Evolutionary conservation across 2,113 vertebrate species (phyloP).

Genomic region (Aegithalos caudatus): DNA sequence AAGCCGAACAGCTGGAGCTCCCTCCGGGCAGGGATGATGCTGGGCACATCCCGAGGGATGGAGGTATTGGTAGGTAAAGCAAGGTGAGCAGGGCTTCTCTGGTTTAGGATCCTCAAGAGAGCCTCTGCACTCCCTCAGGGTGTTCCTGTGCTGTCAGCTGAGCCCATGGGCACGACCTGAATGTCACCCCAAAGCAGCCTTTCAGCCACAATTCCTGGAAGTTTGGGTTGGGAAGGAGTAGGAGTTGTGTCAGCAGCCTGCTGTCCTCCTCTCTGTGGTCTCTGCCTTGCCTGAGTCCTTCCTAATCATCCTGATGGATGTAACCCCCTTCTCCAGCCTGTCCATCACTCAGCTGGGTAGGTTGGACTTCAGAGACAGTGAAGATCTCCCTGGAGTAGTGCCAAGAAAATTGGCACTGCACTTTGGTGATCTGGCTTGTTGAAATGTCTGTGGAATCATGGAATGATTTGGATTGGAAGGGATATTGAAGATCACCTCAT

Average conservation of each 20-base stretch:
- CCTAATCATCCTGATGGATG: no score
- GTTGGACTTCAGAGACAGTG: not conserved
- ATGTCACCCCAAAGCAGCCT: not conserved
- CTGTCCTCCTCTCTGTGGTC: rapidly evolving
- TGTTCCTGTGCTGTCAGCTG: not conserved
- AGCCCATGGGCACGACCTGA: not conserved
- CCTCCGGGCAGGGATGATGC: not conserved
- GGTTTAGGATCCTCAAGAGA: not conserved
- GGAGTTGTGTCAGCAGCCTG: not conserved
- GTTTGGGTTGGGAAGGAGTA: not conserved
- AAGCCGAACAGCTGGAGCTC: not conserved
- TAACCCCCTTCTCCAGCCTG: not conserved
- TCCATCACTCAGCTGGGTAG: no score
- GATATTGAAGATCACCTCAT: not conserved
- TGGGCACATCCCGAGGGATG: not conserved
- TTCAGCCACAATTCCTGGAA: not conserved
- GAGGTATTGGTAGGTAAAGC: rapidly evolving
- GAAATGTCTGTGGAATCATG: not conserved
- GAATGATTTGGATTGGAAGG: not conserved
- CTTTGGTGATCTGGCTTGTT: not conserved
- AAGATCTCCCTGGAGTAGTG: rapidly evolving
- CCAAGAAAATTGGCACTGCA: not conserved
- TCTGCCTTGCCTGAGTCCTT: not conserved
- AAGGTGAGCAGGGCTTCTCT: not conserved
- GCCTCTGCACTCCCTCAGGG: not conserved